Evolutionary conservation across 2,797 vertebrate species (phyloP).

Genomic region (Macropodus opercularis): DNA sequence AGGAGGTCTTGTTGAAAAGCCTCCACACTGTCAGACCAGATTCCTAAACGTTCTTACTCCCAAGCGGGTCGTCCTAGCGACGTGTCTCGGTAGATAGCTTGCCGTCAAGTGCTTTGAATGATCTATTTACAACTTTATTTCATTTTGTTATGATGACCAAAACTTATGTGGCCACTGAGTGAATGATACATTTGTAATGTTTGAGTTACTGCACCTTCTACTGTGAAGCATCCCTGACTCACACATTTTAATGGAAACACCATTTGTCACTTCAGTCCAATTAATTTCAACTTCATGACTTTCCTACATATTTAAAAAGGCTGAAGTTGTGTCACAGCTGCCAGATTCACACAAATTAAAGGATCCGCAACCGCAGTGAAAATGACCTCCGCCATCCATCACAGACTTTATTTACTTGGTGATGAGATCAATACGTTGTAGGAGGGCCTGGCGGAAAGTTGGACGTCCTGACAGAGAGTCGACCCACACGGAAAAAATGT

Average conservation of each 20-base stretch:
- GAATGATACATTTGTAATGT: too few relatives aligned
- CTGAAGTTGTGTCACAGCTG: conserved; percentile 22
- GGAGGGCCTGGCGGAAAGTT: conserved; percentile 51
- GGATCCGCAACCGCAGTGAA: conserved; percentile 28
- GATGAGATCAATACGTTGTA: conserved; percentile 59
- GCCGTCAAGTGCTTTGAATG: background rate
- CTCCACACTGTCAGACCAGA: conserved; percentile 1
- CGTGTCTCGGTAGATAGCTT: too few relatives aligned
- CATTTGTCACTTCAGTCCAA: conserved; percentile 15
- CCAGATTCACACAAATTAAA: conserved; percentile 44
- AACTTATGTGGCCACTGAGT: too few relatives aligned
- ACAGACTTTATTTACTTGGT: conserved; percentile 46
- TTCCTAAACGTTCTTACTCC: background rate
- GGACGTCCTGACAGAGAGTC: conserved; percentile 22
- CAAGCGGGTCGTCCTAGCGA: too few relatives aligned
- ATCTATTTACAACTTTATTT: background rate
- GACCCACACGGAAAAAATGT: conserved; percentile 63
- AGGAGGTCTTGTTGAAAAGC: too few relatives aligned
- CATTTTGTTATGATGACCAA: too few relatives aligned
- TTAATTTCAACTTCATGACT: conserved; percentile 25
- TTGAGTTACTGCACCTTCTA: too few relatives aligned
- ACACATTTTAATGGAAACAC: conserved; percentile 32
- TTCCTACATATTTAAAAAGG: conserved; percentile 38
- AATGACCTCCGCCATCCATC: conserved; percentile 49
- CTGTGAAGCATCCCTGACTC: too few relatives aligned